A percentile compares a stretch with the other conserved stretches of the same genome.
phyloP scores from a whole-genome alignment of 2,888 invertebrate genomes.

The Linyphia triangularis region DNA sequence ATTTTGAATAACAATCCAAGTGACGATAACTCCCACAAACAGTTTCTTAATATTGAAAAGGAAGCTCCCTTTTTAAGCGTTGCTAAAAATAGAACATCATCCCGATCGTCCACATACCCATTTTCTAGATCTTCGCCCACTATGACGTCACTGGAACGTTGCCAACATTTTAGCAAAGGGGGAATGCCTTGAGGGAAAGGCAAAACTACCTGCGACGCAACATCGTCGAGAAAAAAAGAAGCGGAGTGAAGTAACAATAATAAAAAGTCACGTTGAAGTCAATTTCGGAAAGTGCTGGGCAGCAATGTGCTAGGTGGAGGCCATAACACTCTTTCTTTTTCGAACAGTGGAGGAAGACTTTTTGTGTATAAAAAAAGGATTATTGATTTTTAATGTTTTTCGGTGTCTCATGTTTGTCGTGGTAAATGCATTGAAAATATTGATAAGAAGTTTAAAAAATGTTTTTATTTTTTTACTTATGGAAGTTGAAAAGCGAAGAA shows the following conservation, averaged over 20 bases:
- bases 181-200: neutral
- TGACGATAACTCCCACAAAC: neutral
- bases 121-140: constrained; percentile 46
- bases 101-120: neutral
- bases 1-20: too few relatives aligned
- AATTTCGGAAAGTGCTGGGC: constrained; percentile 57
- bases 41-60: neutral
- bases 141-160: constrained; percentile 63
- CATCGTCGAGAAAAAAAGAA: neutral
- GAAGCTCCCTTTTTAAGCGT: neutral
- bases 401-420: neutral
- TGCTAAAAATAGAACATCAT: constrained; percentile 64
- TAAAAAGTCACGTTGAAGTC: constrained; percentile 34
- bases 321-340: constrained; percentile 11
- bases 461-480: neutral
- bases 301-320: constrained; percentile 24
- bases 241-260: neutral
- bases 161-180: constrained; percentile 43
- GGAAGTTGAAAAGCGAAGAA: neutral
- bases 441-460: neutral
- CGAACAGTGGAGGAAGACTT: neutral
- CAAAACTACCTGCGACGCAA: constrained; percentile 28
- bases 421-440: neutral
- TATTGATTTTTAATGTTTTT: constrained; percentile 43
- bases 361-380: neutral